Conservation (phyloP, 2,113 vertebrate species). For the Notiomystis cincta region DNA sequence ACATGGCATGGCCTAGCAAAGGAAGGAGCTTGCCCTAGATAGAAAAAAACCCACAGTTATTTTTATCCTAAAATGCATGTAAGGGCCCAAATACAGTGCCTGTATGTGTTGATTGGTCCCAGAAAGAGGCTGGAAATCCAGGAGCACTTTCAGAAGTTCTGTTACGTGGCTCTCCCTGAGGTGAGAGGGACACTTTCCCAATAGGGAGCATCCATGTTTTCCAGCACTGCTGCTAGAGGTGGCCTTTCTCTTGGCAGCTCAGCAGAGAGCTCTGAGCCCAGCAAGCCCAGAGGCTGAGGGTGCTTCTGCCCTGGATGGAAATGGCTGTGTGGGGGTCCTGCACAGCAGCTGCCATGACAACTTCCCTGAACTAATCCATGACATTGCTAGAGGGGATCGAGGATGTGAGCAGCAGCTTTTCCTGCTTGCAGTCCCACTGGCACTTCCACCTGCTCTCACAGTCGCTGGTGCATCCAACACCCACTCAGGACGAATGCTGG, state of each 20-base stretch:
- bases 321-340: background rate
- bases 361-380: background rate
- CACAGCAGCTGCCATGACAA: background rate
- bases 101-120: background rate
- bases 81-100: background rate
- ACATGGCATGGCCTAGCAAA: background rate
- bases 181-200: background rate
- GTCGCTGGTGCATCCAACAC: background rate
- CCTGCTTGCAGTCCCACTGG: background rate
- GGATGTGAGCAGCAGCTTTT: background rate
- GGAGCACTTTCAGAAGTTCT: background rate
- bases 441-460: background rate
- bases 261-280: background rate
- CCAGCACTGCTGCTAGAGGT: background rate
- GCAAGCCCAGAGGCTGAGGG: background rate
- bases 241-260: background rate
- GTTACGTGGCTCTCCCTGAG: background rate
- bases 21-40: slow-evolving; percentile 6
- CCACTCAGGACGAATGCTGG: background rate
- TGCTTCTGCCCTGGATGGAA: background rate
- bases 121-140: background rate
- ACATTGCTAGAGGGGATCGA: background rate
- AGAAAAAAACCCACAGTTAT: background rate
- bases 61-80: background rate
- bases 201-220: background rate